A percentile compares a stretch with the other conserved stretches of the same genome.
Conservation (phyloP, 1,140 invertebrate species). For the Saccostrea glomerata region DNA sequence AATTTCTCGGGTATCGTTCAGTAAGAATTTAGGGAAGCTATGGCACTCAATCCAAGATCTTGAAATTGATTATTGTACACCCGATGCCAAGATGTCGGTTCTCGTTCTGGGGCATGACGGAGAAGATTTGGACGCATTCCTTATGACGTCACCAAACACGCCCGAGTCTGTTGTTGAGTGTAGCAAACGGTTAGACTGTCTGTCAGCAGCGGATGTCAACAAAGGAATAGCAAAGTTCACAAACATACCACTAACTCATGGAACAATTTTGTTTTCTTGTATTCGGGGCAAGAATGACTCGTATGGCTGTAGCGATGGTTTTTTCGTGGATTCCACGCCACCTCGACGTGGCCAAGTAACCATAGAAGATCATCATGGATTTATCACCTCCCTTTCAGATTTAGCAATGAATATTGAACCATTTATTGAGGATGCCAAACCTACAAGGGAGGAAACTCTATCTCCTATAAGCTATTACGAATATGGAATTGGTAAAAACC, state of each 20-base stretch:
- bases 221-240: background rate
- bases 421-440: background rate
- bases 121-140: background rate
- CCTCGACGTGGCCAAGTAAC: slow-evolving; percentile 39
- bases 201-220: background rate
- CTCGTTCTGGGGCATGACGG: background rate
- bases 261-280: background rate
- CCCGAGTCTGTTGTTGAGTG: background rate
- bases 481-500: background rate
- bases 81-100: background rate
- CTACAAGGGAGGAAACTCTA: background rate
- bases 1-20: background rate
- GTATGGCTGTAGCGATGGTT: slow-evolving; percentile 54
- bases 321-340: slow-evolving; percentile 45
- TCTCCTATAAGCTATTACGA: background rate
- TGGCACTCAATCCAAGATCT: background rate
- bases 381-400: background rate
- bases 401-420: background rate
- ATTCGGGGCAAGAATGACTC: background rate
- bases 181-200: background rate
- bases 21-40: background rate
- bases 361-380: background rate
- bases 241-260: background rate
- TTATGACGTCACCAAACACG: background rate
- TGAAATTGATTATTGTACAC: slow-evolving; percentile 13